Evolutionary conservation across 2,113 vertebrate genomes (phyloP), one percentile per base, ranked within the genome.

Genomic region (Psammodynastes pulverulentus): DNA sequence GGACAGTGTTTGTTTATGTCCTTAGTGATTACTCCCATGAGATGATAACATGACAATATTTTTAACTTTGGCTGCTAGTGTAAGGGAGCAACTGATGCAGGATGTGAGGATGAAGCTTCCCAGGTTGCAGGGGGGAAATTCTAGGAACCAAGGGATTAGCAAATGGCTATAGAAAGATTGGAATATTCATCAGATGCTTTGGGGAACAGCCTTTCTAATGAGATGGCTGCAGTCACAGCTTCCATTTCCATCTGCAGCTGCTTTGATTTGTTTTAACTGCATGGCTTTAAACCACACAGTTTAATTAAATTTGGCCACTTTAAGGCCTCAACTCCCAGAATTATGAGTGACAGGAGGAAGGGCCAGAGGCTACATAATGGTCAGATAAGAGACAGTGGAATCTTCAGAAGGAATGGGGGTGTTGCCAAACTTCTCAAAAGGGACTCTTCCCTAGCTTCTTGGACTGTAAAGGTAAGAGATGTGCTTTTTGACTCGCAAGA

Each of bases 91-190:
- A 67, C 90, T 92, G 90, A 95, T 90, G 91, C 91, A 87, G 54
- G 94, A 96, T 92, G 72, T 90, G 79, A 93, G 91, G 5, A 91
- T 92, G 86, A 94, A 67, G 19, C 88, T 91, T 87, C 95, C 96
- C 89, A 84, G 24, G 90, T 95, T 91, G 53, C 90, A 15, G 9
- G 95, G 96, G 95, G 97, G 79, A 92, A 94, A 26, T 92, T 91
- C 3, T 3, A 5, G 87, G 91, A 95, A 84, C 95, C 95, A 87
- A 89, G 94, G 72, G 56, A 92, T 92, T 62, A 89, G 92, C 87
- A 96, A 93, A 89, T 91, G 85, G 53, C 91, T 94, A 89, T 43
- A 92, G 88, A 92, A 96, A 94, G 93, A 95, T 94, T 53, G 93
- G 94, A 95, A 94, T 92, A 96, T 90, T 84, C 53, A 94, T 95